Conservation (phyloP, 2,888 invertebrate genomes). For the Tiliacea citrago region DNA sequence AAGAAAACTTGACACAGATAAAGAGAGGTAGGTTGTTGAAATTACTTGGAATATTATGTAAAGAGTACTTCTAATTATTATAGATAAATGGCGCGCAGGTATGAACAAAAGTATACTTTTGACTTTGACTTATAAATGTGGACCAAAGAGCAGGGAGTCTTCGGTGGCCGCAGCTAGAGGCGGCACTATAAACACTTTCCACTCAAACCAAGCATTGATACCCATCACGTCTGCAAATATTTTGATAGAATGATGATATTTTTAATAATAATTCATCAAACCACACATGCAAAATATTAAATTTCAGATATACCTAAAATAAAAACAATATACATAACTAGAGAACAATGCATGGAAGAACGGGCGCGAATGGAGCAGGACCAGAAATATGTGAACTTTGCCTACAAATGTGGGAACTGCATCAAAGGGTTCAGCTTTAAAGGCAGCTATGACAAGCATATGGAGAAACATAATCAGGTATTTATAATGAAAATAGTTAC, state of each 20-base stretch:
- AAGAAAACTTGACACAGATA: constrained; percentile 43
- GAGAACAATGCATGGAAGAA: constrained; percentile 77
- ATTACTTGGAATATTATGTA: neutral
- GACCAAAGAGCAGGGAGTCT: too few relatives aligned
- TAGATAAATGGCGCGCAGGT: too few relatives aligned
- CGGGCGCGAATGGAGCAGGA: constrained; percentile 67
- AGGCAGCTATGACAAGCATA: constrained; percentile 78
- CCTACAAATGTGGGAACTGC: constrained; percentile 78
- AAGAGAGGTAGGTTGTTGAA: constrained; percentile 4
- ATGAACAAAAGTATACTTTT: too few relatives aligned
- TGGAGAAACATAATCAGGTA: constrained; percentile 79
- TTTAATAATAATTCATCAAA: neutral
- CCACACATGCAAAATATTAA: neutral
- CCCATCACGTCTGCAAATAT: too few relatives aligned
- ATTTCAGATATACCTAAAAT: constrained; percentile 62
- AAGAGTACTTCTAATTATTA: neutral
- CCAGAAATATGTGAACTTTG: constrained; percentile 69
- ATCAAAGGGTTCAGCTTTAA: constrained; percentile 80
- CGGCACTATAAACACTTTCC: too few relatives aligned
- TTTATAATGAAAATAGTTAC: neutral
- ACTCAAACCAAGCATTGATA: too few relatives aligned
- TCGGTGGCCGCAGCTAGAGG: too few relatives aligned
- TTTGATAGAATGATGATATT: too few relatives aligned
- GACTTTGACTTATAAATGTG: too few relatives aligned
- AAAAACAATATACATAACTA: constrained; percentile 73